Conservation (phyloP, 2,113 vertebrate species). For the Macrotis lagotis region DNA sequence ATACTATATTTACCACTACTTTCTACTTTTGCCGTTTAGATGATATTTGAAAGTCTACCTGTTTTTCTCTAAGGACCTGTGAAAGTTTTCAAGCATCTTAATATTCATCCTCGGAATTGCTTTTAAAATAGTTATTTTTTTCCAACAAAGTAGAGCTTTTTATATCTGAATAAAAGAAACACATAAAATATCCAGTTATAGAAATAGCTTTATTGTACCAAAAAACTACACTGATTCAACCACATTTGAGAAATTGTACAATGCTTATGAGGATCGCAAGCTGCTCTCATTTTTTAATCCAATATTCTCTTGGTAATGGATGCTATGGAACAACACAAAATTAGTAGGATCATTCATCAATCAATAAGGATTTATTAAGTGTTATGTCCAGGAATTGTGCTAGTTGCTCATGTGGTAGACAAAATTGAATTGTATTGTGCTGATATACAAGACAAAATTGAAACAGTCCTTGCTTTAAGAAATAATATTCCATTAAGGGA, state of each 20-base stretch:
- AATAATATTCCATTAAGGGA: not conserved
- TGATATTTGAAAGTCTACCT: not conserved
- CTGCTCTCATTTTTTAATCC: not conserved
- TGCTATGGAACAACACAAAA: not conserved
- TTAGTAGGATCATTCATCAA: not conserved
- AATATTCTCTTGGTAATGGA: not conserved
- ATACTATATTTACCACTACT: not conserved
- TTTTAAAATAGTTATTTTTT: not conserved
- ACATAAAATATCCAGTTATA: not conserved
- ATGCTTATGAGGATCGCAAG: not conserved
- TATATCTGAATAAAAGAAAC: not conserved
- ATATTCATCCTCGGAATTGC: slow-evolving; percentile 7
- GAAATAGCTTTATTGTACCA: not conserved
- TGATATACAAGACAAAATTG: not conserved
- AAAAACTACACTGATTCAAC: not conserved
- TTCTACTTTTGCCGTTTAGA: not conserved
- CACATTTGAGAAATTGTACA: not conserved
- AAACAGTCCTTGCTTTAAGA: not conserved
- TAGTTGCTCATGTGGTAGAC: not conserved
- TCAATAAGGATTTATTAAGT: not conserved
- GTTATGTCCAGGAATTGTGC: not conserved
- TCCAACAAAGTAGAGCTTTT: not conserved
- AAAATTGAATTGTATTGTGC: not conserved
- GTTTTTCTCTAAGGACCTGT: slow-evolving; percentile 17
- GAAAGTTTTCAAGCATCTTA: not conserved